A percentile compares a stretch with the other conserved stretches of the same genome.
Evolutionary conservation across 2,888 invertebrate genomes (phyloP).

Genomic region (Nomada flava): DNA sequence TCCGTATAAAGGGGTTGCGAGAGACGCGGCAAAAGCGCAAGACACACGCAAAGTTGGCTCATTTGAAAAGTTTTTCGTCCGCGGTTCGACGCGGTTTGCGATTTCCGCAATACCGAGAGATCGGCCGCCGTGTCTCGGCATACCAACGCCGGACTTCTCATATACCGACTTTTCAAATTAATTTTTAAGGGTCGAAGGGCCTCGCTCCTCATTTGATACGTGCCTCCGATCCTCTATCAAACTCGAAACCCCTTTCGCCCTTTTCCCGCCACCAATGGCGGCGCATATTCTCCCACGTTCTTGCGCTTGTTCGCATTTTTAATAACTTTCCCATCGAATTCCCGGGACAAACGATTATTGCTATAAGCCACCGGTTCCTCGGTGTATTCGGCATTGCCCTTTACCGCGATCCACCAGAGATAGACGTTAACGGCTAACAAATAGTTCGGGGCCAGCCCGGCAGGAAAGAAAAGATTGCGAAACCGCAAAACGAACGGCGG

Average conservation of each 20-base stretch:
- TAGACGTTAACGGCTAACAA: neutral
- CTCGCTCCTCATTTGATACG: slow-evolving; percentile 47
- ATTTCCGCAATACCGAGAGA: slow-evolving; percentile 65
- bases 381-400: too few relatives aligned
- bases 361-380: neutral
- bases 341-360: too few relatives aligned
- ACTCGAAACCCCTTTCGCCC: slow-evolving; percentile 30
- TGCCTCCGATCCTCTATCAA: slow-evolving; percentile 54
- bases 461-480: neutral
- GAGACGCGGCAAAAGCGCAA: slow-evolving; percentile 79
- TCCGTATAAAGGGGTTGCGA: slow-evolving; percentile 70
- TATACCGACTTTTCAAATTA: slow-evolving; percentile 79
- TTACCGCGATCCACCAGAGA: too few relatives aligned
- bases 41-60: slow-evolving; percentile 84
- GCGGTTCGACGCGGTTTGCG: slow-evolving; percentile 49
- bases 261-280: neutral
- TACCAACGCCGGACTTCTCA: slow-evolving; percentile 46
- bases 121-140: slow-evolving; percentile 25
- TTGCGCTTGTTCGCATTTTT: neutral
- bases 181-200: slow-evolving; percentile 77
- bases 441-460: neutral
- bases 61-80: slow-evolving; percentile 80
- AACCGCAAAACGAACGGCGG: slow-evolving; percentile 36
- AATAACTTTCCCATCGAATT: too few relatives aligned
- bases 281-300: neutral